These are phyloP conservation scores for Halisarca cf. caerulea DNA, from an alignment of 37 sponge, comb jelly and placozoan genomes.

Conservation along the genomic window DNA sequence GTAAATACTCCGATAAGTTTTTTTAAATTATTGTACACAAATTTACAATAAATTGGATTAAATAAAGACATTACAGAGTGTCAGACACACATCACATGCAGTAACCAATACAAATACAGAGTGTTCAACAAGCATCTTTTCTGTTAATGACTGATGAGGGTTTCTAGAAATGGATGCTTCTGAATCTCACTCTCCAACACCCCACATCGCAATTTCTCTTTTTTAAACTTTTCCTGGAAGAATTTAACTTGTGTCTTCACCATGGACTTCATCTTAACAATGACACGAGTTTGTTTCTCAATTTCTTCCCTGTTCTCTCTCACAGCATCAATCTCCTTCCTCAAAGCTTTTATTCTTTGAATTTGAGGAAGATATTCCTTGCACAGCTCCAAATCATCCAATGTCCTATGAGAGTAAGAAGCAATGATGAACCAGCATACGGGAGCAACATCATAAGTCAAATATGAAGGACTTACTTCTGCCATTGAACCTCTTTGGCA, in stretches of 20 bases:
- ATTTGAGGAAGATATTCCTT: conserved; percentile 27
- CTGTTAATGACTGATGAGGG: background rate
- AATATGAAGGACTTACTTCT: conserved; percentile 34
- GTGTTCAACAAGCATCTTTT: background rate
- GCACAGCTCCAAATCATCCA: conserved; percentile 41
- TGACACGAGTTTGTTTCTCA: background rate
- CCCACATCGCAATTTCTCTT: background rate
- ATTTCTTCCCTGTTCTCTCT: background rate
- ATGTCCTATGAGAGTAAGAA: conserved; percentile 23
- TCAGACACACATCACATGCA: too few species aligned
- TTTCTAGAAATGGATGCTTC: background rate
- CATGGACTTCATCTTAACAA: background rate
- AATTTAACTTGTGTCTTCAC: background rate
- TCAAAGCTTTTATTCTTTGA: conserved; percentile 35
- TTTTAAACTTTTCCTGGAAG: background rate
- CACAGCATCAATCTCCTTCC: conserved; percentile 10
- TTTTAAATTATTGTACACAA: too few species aligned
- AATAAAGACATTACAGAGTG: too few species aligned
- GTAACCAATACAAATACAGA: too few species aligned
- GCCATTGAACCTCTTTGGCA: conserved; percentile 69
- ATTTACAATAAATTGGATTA: too few species aligned
- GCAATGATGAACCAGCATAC: background rate
- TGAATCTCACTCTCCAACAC: conserved; percentile 23
- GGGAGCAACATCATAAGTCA: background rate
- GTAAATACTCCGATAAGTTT: too few species aligned